Evolutionary conservation across 37 sponge, comb jelly and placozoan species (phyloP), one percentile per base, ranked within the genome.

Genomic region (Ephydatia muelleri): DNA sequence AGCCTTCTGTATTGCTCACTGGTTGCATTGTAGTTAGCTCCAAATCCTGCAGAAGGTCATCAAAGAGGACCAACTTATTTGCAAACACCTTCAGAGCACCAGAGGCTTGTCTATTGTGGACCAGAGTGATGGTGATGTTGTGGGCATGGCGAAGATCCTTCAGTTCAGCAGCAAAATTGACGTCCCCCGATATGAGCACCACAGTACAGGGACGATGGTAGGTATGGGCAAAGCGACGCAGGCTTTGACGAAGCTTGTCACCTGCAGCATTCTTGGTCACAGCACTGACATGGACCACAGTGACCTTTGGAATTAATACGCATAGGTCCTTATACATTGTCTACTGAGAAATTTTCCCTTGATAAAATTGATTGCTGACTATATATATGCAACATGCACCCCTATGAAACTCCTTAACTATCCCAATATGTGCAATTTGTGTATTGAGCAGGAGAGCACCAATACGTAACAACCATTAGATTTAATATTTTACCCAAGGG

Each of bases 251-350:
- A 14, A 96, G 86, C 47, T 96, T 96, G 86, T 96, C 96, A 75
- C 93, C 96, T 43, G 96, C 96, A 35, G 96, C 96, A 75, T 96
- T 96, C 81, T 96, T 96, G 32, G 94, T 86, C 30, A 86, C 87
- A 1, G 91, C 91, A 88, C 73, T 93, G 31, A 96, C 94, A 78
- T 96, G 96, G 25, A 96, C 94, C 34, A 96, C 73, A 28, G 93
- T 93, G 8, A 96, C 96, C 94, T 93, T 72, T 19, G 57, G 57
- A 57, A 57, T 19, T 57, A 57, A 4, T 19, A 11, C 16, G 57
- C 57, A 57, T 19, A n/a, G n/a, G n/a, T n/a, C n/a, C n/a, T n/a
- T n/a, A n/a, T n/a, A n/a, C n/a, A n/a, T n/a, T n/a, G n/a, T n/a
- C n/a, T n/a, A n/a, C n/a, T n/a, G n/a, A n/a, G n/a, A n/a, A n/a